Base-by-base conservation (phyloP, 1,140 invertebrate genomes). In the Aphidius gifuensis region DNA sequence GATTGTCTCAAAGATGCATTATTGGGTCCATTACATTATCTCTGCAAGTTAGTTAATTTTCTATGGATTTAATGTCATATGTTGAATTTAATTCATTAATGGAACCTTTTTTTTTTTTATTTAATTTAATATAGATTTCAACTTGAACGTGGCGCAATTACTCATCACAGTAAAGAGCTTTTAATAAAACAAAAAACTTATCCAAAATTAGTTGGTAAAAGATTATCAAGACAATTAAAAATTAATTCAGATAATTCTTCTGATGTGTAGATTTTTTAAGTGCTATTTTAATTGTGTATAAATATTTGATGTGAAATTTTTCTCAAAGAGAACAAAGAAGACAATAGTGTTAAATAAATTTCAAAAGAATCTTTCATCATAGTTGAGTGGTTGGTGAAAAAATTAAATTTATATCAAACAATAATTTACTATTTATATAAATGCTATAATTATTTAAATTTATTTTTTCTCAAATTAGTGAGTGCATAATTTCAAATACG, bases 151-250 rank as follows among this genome's bases (percentile, higher is more conserved):
- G 94, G 94, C 50, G 94, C 94, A 42, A 91, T 94, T 1, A 90
- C 90, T 51, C 94, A 97, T 81, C 91, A 96, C 73, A 96, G 93
- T 65, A 96, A 94, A 82, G 92, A 96, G 74, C 93, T 88, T 82
- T 82, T 91, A 63, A 87, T 94, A 44, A 91, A 92, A 79, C 92
- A 91, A 69, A 92, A 92, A 68, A 85, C 86, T 62, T 95, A 94
- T 82, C 89, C 90, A 46, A 92, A 92, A 75, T 82, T 90, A 32
- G 88, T 94, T 69, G 91, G 91, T 7, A 91, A 90, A 80, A 82
- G 91, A 69, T 82, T 92, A 49, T 87, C 87, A 67, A 90, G 81
- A 65, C 78, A 80, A 62, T 67, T 81, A 54, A 71, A 73, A 11
- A 79, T 74, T 53, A 66, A 83, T 63, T 75, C 78, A 43, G 73